Percentiles rank a stretch among this genome's conserved stretches.
Evolutionary conservation across 2,888 invertebrate species (phyloP).

Genomic region (Limnephilus marmoratus): DNA sequence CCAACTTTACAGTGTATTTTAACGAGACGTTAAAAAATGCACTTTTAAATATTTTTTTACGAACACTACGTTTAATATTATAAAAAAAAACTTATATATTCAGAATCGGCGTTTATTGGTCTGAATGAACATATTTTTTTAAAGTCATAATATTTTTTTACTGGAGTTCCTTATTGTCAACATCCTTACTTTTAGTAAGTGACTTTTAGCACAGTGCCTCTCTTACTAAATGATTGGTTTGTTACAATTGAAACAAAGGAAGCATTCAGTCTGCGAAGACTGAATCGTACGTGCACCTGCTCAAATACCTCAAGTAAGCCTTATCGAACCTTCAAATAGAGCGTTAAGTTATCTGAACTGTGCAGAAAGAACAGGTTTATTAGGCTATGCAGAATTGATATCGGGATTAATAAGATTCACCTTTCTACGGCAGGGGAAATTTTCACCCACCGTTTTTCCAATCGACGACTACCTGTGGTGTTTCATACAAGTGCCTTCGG

Average conservation of each 20-base stretch:
- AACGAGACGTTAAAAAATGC: too few species aligned
- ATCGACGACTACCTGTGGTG: conserved; percentile 28
- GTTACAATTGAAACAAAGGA: conserved; percentile 21
- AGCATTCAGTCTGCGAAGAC: conserved; percentile 29
- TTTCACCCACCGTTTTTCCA: conserved; percentile 9
- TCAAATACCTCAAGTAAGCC: conserved; percentile 41
- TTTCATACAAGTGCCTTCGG: conserved; percentile 43
- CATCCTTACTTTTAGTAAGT: not conserved
- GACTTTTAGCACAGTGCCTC: not conserved
- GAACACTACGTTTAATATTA: too few species aligned
- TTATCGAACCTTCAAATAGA: not conserved
- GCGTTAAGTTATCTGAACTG: not conserved
- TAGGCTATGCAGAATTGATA: not conserved
- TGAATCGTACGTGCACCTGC: conserved; percentile 49
- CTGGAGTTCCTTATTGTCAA: too few species aligned
- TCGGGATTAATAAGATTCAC: not conserved
- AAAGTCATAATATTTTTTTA: too few species aligned
- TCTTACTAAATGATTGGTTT: conserved; percentile 2
- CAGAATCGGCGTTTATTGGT: too few species aligned
- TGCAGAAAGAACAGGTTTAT: conserved; percentile 6
- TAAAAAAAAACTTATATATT: too few species aligned
- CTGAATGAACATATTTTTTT: too few species aligned
- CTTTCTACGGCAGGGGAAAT: not conserved
- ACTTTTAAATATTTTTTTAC: too few species aligned
- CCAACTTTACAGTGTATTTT: too few species aligned